phyloP scores from a whole-genome alignment of 23 tunicate species.

The Diplosoma virens region DNA sequence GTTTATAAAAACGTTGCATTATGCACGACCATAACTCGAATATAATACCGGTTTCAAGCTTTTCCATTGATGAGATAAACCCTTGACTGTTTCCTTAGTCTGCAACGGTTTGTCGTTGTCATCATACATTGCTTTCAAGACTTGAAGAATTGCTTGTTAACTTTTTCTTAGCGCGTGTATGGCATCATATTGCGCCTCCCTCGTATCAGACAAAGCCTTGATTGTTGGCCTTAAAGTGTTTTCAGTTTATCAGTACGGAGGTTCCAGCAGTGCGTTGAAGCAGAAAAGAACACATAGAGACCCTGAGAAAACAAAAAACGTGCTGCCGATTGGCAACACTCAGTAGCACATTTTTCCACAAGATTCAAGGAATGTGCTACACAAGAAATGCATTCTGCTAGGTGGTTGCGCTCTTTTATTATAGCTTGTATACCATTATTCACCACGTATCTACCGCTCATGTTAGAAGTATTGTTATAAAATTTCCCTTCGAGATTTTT shows the following conservation, averaged over 20 bases:
- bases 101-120: not conserved
- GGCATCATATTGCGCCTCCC: constrained; percentile 10
- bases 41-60: not conserved
- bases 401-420: constrained; percentile 5
- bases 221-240: not conserved
- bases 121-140: constrained; percentile 10
- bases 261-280: constrained; percentile 24
- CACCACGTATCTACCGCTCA: no score
- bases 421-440: no score
- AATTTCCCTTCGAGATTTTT: constrained; percentile 27
- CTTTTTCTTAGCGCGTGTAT: not conserved
- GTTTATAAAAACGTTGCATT: not conserved
- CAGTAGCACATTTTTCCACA: constrained; percentile 10
- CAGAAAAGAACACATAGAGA: constrained; percentile 26
- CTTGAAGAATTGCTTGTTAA: constrained; percentile 4
- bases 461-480: constrained; percentile 39
- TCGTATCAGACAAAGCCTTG: constrained; percentile 14
- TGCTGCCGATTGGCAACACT: constrained; percentile 17
- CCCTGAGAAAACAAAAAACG: constrained; percentile 2
- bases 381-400: constrained; percentile 16
- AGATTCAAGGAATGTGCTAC: constrained; percentile 7
- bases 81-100: not conserved
- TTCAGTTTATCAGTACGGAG: constrained; percentile 14
- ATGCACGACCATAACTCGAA: not conserved
- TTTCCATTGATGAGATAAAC: not conserved